Conservation (phyloP, 2,113 vertebrate species). For the Cryptotis parvus region DNA sequence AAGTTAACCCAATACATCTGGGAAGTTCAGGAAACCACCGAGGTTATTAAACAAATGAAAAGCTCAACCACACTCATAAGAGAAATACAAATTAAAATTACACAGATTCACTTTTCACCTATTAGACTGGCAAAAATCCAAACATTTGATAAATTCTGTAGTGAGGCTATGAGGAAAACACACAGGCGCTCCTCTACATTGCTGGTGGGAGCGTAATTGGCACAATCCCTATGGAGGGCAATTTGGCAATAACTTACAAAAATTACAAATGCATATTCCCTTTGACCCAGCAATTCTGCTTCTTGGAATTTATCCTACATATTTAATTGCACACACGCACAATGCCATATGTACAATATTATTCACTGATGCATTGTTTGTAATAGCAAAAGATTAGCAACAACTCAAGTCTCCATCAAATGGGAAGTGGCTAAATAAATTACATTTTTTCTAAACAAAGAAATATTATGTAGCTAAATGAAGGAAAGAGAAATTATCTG, state of each 20-base stretch:
- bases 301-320: conserved; percentile 62
- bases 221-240: conserved; percentile 35
- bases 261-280: conserved; percentile 54
- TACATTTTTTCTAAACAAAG: conserved; percentile 9
- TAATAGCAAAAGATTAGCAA: conserved; percentile 64
- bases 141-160: conserved; percentile 47
- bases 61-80: conserved; percentile 25
- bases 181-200: background rate
- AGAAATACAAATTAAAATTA: conserved; percentile 71
- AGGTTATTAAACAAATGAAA: conserved; percentile 65
- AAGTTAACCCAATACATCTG: background rate
- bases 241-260: conserved; percentile 65
- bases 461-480: conserved; percentile 46
- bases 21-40: conserved; percentile 38
- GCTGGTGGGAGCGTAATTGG: conserved; percentile 42
- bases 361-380: conserved; percentile 44
- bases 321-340: conserved; percentile 51
- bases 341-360: conserved; percentile 54
- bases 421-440: conserved; percentile 30
- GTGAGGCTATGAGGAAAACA: conserved; percentile 36
- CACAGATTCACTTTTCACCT: conserved; percentile 61
- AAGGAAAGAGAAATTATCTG: conserved; percentile 39
- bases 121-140: conserved; percentile 65
- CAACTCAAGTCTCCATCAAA: conserved; percentile 27
- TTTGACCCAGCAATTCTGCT: conserved; percentile 51